Evolutionary conservation across 2,888 invertebrate genomes (phyloP), one percentile per base, ranked within the genome.

Genomic region (Amaurobius ferox): DNA sequence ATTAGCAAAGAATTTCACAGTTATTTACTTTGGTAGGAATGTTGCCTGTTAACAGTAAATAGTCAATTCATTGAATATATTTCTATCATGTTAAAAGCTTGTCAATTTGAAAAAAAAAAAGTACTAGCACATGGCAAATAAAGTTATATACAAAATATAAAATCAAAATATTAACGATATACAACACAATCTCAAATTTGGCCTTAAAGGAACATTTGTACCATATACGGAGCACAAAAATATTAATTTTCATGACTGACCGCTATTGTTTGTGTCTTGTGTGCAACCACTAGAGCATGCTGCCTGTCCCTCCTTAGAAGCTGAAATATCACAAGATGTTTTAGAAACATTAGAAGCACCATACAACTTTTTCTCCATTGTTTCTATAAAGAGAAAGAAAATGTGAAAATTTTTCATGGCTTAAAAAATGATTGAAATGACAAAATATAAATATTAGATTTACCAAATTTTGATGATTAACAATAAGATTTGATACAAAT

Each of bases 161-260:
- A 55, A 23, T 55, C 23, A 55, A 55, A 5, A 5, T 23, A 23
- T 55, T 23, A 55, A 55, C 19, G 55, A 55, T 23, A 7, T 35
- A 23, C 23, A 55, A 55, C 19, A 55, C 23, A 2, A 11, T 23
- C 23, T 55, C 23, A n/a, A 55, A 44, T 55, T 55, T 19, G 55
- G 23, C 55, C 23, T 55, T 55, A 23, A 55, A 55, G 55, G 55
- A 55, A 55, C 55, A 55, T 55, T 55, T 55, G 55, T 55, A 55
- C 55, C 55, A 55, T 55, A 55, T 3, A 44, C 6, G 23, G 55
- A 55, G 55, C 55, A 55, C 55, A 19, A 23, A 5, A 55, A 55
- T 55, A 44, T 44, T 23, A 23, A 55, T 1, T 23, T 55, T 55
- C 55, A 55, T 55, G 55, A 55, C 55, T 55, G 55, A 11, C 19